These are phyloP conservation scores for Pocillopora damicornis DNA, from an alignment of 64 coral and sea anemone genomes.

Conservation along the genomic window DNA sequence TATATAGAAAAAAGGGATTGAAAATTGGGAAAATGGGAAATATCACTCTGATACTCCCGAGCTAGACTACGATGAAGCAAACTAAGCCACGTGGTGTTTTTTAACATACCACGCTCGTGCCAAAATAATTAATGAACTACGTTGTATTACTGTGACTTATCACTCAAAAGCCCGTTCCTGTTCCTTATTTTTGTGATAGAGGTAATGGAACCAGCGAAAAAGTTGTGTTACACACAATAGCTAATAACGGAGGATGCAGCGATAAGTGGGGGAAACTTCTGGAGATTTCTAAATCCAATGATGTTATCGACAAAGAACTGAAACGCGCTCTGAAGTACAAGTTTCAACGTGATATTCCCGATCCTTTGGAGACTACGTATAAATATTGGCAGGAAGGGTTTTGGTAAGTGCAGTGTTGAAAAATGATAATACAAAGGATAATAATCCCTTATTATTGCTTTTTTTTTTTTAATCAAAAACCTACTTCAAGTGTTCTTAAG, in stretches of 20 bases:
- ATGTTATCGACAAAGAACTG: constrained; percentile 5
- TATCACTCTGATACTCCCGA: no score
- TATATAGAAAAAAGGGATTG: no score
- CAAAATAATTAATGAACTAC: neutral
- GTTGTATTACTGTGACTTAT: neutral
- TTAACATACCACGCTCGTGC: no score
- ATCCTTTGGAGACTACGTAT: constrained; percentile 17
- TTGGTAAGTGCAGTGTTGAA: neutral
- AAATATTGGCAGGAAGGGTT: constrained; percentile 42
- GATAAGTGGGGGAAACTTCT: constrained; percentile 10
- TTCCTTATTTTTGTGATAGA: neutral
- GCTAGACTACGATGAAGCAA: no score
- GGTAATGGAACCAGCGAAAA: neutral
- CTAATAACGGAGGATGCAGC: constrained; percentile 29
- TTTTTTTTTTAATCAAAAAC: no score
- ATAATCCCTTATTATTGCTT: no score
- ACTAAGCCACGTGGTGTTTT: no score
- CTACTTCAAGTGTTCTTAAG: no score
- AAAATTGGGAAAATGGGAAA: no score
- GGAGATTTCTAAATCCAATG: neutral
- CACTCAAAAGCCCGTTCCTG: no score
- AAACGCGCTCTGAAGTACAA: constrained; percentile 31
- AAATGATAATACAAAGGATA: no score
- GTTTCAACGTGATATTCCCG: neutral
- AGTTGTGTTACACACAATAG: constrained; percentile 13